These are phyloP conservation scores for Apodemia hepburni DNA, from an alignment of 2,888 invertebrate genomes.

Conservation along the genomic window DNA sequence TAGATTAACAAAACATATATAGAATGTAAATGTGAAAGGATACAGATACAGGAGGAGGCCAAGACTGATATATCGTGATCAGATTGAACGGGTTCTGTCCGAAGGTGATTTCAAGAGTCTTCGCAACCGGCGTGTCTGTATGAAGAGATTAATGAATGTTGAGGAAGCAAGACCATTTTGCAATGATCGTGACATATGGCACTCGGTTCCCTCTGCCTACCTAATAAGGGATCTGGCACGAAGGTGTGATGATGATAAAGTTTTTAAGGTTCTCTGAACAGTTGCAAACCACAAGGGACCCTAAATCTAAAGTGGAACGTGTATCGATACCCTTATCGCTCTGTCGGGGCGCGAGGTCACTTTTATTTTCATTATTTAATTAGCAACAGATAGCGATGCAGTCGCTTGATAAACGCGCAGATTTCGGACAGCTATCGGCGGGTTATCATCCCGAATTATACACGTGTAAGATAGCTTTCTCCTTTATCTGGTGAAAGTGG, in stretches of 20 bases:
- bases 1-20: too few relatives aligned
- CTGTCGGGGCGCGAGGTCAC: slow-evolving; percentile 24
- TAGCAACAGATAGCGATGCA: slow-evolving; percentile 22
- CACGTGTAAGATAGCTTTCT: slow-evolving; percentile 21
- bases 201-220: too few relatives aligned
- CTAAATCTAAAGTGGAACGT: slow-evolving; percentile 23
- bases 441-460: neutral
- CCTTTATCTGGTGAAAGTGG: neutral
- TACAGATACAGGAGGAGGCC: too few relatives aligned
- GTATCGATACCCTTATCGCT: slow-evolving; percentile 24
- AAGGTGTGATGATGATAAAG: neutral
- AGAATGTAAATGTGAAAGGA: too few relatives aligned
- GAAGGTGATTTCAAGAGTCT: too few relatives aligned
- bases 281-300: neutral
- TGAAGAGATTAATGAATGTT: too few relatives aligned
- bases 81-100: too few relatives aligned
- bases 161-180: too few relatives aligned
- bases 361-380: slow-evolving; percentile 24
- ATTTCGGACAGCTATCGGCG: neutral
- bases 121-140: too few relatives aligned
- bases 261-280: neutral
- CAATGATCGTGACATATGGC: too few relatives aligned
- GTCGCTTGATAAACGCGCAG: neutral
- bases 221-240: too few relatives aligned
- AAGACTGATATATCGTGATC: too few relatives aligned